phyloP scores from a whole-genome alignment of 1,140 invertebrate genomes.

The Dendrolimus kikuchii region DNA sequence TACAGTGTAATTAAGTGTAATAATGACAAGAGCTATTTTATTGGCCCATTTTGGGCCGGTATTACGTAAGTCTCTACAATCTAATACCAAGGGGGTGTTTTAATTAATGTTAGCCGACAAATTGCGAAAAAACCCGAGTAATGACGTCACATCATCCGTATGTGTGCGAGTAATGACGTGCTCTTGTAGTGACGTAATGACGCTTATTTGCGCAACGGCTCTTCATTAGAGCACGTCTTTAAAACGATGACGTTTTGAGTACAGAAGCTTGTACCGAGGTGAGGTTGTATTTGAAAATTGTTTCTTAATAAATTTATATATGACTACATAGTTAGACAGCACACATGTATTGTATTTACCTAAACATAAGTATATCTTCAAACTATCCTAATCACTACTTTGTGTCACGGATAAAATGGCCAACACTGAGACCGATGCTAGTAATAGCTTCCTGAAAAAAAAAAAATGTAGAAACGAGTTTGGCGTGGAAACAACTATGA shows the following conservation, averaged over 20 bases:
- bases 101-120: conserved; percentile 61
- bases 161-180: conserved; percentile 24
- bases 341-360: too few relatives aligned
- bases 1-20: background rate
- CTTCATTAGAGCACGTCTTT: conserved; percentile 40
- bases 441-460: too few relatives aligned
- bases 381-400: too few relatives aligned
- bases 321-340: too few relatives aligned
- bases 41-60: conserved; percentile 23
- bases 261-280: conserved; percentile 39
- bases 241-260: conserved; percentile 49
- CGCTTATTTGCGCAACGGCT: conserved; percentile 45
- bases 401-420: too few relatives aligned
- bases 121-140: conserved; percentile 57
- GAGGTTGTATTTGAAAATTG: too few relatives aligned
- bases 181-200: conserved; percentile 29
- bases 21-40: conserved; percentile 10
- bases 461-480: too few relatives aligned
- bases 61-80: conserved; percentile 41
- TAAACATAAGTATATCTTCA: too few relatives aligned
- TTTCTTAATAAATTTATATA: too few relatives aligned
- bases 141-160: conserved; percentile 45
- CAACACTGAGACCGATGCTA: too few relatives aligned
- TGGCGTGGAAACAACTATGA: too few relatives aligned
- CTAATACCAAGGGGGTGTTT: conserved; percentile 58